Evolutionary conservation across 2,888 invertebrate genomes (phyloP).

Genomic region (Heteromurus nitidus): DNA sequence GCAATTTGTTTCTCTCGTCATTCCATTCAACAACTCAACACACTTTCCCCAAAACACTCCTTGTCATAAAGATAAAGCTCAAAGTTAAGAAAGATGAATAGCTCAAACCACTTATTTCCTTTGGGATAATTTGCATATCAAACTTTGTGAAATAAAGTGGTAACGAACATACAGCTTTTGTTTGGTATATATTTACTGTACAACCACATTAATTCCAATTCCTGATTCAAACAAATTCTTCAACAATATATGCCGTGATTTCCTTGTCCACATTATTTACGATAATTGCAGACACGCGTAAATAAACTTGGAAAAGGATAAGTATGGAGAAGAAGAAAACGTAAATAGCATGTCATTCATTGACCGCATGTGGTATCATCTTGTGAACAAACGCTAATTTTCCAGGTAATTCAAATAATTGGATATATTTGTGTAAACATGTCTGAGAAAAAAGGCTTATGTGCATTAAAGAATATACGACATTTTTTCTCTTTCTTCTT

Average conservation of each 20-base stretch:
- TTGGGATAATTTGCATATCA: constrained; percentile 16
- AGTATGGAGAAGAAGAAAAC: neutral
- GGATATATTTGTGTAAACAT: too few species aligned
- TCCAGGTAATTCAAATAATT: constrained; percentile 18
- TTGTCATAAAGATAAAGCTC: too few species aligned
- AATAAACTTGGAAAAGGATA: neutral
- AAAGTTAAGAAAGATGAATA: neutral
- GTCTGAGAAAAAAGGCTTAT: too few species aligned
- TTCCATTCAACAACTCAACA: neutral
- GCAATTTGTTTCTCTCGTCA: neutral
- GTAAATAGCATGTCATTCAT: constrained; percentile 6
- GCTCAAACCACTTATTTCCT: too few species aligned
- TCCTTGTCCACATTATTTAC: neutral
- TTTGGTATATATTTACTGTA: too few species aligned
- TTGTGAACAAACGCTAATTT: constrained; percentile 1
- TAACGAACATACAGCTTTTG: neutral
- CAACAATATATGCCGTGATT: neutral
- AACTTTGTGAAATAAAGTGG: neutral
- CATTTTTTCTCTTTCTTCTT: neutral
- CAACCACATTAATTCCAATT: neutral
- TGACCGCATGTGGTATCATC: neutral
- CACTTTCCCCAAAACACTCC: too few species aligned
- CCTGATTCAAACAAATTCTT: too few species aligned
- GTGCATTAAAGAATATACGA: too few species aligned
- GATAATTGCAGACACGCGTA: constrained; percentile 2